These are phyloP conservation scores for Pachliopta kotzebuea DNA, from an alignment of 2,888 invertebrate genomes.

Conservation along the genomic window DNA sequence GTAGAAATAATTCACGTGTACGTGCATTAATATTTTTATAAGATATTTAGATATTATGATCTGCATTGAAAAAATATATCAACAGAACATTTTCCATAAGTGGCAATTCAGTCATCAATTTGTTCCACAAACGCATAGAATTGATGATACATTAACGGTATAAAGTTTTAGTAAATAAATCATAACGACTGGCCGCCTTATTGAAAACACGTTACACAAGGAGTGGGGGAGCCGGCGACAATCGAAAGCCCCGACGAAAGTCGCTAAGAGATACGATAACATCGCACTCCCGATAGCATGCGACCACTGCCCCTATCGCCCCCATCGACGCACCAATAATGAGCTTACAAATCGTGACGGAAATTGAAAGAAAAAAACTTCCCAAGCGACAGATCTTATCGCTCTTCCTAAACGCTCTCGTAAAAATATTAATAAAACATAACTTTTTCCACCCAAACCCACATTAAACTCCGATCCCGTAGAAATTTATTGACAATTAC, in stretches of 20 bases:
- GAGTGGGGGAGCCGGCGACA: constrained; percentile 55
- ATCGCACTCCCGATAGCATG: constrained; percentile 67
- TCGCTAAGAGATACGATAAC: constrained; percentile 73
- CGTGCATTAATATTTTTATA: not conserved
- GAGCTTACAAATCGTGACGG: constrained; percentile 79
- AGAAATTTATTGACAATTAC: constrained; percentile 81
- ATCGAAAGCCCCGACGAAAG: constrained; percentile 74
- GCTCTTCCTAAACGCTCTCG: constrained; percentile 75
- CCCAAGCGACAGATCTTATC: constrained; percentile 78
- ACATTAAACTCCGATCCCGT: constrained; percentile 79
- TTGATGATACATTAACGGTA: constrained; percentile 40
- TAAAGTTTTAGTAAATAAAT: constrained; percentile 62
- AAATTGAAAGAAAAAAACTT: constrained; percentile 79
- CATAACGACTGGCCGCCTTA: constrained; percentile 58
- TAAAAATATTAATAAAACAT: constrained; percentile 81
- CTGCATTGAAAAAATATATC: not conserved
- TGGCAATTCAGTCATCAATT: constrained; percentile 42
- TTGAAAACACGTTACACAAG: constrained; percentile 69
- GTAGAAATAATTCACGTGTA: not conserved
- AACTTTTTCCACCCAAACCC: constrained; percentile 80
- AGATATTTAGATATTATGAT: not conserved
- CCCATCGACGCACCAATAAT: constrained; percentile 75
- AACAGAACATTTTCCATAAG: not conserved
- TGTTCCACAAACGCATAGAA: constrained; percentile 44
- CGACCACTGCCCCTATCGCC: constrained; percentile 78